phyloP scores from a whole-genome alignment of 2,113 vertebrate genomes.

The Sardina pilchardus region DNA sequence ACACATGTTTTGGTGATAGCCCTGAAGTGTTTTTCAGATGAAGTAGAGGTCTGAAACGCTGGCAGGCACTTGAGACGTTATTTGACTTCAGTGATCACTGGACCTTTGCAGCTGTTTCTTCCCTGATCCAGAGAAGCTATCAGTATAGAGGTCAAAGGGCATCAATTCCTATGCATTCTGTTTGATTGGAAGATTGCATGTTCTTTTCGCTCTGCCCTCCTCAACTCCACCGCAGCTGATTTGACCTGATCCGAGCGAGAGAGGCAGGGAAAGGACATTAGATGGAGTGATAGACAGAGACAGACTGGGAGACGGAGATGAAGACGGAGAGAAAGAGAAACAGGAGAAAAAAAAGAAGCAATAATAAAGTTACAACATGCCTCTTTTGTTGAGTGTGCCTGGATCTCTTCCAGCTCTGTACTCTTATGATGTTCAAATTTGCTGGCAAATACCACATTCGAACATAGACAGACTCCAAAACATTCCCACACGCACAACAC shows the following conservation, averaged over 20 bases:
- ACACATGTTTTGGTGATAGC: neutral
- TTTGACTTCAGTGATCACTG: neutral
- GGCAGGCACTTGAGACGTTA: neutral
- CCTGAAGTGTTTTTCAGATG: neutral
- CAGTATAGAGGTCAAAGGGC: conserved; percentile 19
- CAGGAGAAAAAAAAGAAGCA: no score
- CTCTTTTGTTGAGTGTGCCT: conserved; percentile 39
- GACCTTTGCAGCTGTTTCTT: neutral
- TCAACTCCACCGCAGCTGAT: conserved; percentile 35
- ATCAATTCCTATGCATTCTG: conserved; percentile 31
- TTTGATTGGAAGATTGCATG: conserved; percentile 40
- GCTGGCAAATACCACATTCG: conserved; percentile 37
- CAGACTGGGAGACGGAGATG: neutral
- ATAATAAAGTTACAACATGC: conserved; percentile 39
- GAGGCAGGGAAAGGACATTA: neutral
- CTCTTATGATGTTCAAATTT: conserved; percentile 40
- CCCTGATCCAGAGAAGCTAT: neutral
- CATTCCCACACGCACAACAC: conserved; percentile 1
- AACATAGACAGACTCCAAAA: neutral
- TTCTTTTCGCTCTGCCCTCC: conserved; percentile 25
- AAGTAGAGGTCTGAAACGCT: neutral
- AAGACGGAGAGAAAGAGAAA: neutral
- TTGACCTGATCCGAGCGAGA: conserved; percentile 47
- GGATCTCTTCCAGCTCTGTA: conserved; percentile 41
- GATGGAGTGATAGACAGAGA: neutral